Percentiles rank a stretch among this genome's conserved stretches.
These are phyloP conservation scores for Thereva nobilitata DNA, from an alignment of 2,888 invertebrate genomes.

Conservation along the genomic window DNA sequence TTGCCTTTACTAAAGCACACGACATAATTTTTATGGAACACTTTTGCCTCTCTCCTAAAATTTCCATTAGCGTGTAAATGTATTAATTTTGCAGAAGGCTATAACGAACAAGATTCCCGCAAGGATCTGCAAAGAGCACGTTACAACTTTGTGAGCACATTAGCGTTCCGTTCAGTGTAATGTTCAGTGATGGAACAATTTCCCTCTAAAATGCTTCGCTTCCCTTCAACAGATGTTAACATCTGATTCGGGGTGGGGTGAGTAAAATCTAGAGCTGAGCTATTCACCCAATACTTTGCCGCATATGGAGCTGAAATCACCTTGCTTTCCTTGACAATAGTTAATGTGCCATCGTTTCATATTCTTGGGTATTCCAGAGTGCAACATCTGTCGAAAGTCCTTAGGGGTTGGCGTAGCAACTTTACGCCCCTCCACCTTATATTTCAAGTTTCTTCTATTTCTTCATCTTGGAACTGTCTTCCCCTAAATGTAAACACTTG, in stretches of 20 bases:
- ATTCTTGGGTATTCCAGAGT: slow-evolving; percentile 13
- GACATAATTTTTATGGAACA: no score
- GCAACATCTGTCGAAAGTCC: slow-evolving; percentile 19
- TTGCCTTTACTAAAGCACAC: no score
- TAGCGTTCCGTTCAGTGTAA: slow-evolving; percentile 19
- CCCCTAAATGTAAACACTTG: no score
- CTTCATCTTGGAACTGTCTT: no score
- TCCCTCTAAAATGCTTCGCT: slow-evolving; percentile 9
- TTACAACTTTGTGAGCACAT: slow-evolving; percentile 18
- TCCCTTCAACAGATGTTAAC: slow-evolving; percentile 8
- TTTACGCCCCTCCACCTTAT: no score
- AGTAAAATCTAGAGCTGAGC: not conserved
- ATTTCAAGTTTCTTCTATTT: no score
- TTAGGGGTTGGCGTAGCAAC: no score
- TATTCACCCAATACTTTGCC: slow-evolving; percentile 10
- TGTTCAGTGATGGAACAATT: slow-evolving; percentile 17
- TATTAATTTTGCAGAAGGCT: no score
- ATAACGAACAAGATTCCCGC: not conserved
- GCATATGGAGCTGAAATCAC: slow-evolving; percentile 17
- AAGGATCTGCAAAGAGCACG: slow-evolving; percentile 6
- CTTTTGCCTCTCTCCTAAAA: no score
- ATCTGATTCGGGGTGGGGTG: slow-evolving; percentile 1
- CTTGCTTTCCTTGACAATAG: slow-evolving; percentile 17
- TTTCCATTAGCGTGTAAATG: no score
- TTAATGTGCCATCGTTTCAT: slow-evolving; percentile 27